Conservation (phyloP, 2,888 invertebrate species). For the Palloptera scutellata region DNA sequence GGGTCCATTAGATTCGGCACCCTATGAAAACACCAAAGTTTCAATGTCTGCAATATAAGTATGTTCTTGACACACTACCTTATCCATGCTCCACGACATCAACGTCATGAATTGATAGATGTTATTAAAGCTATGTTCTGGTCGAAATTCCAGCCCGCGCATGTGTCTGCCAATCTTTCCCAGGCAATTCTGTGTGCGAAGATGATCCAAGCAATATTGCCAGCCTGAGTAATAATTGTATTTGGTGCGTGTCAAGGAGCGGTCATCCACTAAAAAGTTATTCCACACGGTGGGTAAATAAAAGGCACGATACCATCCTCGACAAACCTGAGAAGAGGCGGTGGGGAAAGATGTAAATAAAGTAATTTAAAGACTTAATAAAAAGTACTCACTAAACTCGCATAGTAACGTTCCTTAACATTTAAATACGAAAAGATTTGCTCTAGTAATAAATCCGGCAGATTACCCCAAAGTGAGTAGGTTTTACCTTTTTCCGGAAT, state of each 20-base stretch:
- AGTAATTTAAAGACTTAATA: background rate
- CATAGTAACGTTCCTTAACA: slow-evolving; percentile 76
- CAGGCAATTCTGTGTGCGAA: slow-evolving; percentile 76
- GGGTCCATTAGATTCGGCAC: slow-evolving; percentile 45
- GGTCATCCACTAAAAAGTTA: slow-evolving; percentile 75
- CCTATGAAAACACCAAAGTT: slow-evolving; percentile 24
- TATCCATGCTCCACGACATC: slow-evolving; percentile 77
- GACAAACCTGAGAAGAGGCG: slow-evolving; percentile 54
- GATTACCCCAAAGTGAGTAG: slow-evolving; percentile 70
- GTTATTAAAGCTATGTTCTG: slow-evolving; percentile 81
- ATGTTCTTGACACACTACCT: slow-evolving; percentile 48
- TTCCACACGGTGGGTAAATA: slow-evolving; percentile 80
- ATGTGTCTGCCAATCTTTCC: slow-evolving; percentile 74
- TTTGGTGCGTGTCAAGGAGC: slow-evolving; percentile 76
- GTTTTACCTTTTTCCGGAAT: slow-evolving; percentile 61
- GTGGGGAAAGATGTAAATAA: background rate
- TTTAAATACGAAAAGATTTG: slow-evolving; percentile 74
- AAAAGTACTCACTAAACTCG: slow-evolving; percentile 72
- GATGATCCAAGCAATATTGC: slow-evolving; percentile 76
- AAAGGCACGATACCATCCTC: slow-evolving; percentile 74
- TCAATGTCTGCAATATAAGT: background rate
- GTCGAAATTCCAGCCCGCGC: slow-evolving; percentile 73
- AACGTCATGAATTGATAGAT: slow-evolving; percentile 85
- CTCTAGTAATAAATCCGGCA: slow-evolving; percentile 79
- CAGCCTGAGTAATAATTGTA: slow-evolving; percentile 85